Base-by-base conservation (phyloP, 2,797 vertebrate species). In the Loriculus beryllinus region DNA sequence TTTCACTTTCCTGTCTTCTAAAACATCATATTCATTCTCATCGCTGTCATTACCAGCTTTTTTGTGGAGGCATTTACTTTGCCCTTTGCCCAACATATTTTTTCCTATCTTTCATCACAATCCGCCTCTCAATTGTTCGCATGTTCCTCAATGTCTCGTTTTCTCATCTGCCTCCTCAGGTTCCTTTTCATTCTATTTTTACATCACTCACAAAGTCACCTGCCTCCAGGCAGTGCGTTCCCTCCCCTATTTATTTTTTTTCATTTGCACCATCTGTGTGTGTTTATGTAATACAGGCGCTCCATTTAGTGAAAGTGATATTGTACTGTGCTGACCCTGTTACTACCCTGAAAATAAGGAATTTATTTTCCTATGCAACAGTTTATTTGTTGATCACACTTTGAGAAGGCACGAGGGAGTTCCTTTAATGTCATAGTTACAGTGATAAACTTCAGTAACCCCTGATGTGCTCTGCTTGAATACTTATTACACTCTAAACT, bases 301-400 rank as follows among this genome's bases (percentile, higher is more conserved):
- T 91, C 93, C 78, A 48, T 65, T 92, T 81, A 75, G 48, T 52
- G 42, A 49, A 70, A 85, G 37, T 31, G 62, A 10, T 71, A 85
- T 31, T 76, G 42, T 83, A 80, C 62, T 49, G 28, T 23, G 39
- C 18, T 92, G 85, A 92, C 94, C 82, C 39, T 0, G 0, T 88
- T 96, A 94, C 52, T 69, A 45, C 72, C 76, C 80, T 85, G 74
- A 94, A 94, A 94, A 92, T 49, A 89, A 71, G 79, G 51, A 64
- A 69, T 65, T 92, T 90, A 14, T 81, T 83, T 93, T 91, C 57
- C 45, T 57, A 4, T 79, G 45, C 69, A 78, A 14, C 69, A 76
- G 17, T 92, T 78, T 85, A 74, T 89, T 94, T 94, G 87, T 91
- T 92, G 85, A 90, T 91, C 72, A 54, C 85, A 68, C 84, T 85